Base-by-base conservation (phyloP, 2,797 vertebrate species). In the Xiphorhynchus erythropygius region DNA sequence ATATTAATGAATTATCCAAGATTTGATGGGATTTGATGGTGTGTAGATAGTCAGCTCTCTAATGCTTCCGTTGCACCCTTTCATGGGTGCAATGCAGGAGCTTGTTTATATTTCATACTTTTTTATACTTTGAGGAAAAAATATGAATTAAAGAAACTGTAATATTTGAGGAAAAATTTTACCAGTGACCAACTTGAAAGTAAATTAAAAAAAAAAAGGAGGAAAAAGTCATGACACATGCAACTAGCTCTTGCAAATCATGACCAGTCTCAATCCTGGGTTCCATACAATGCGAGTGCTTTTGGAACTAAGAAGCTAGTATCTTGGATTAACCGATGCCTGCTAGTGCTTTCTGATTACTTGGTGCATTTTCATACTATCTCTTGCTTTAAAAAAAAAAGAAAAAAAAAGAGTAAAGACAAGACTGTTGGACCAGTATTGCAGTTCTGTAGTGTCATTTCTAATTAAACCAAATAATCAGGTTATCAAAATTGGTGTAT, bases 81-180 rank as follows among this genome's bases (percentile, higher is more conserved):
- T 97, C 63, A 88, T 87, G 97, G 98, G 98, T 98, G 94, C 97
- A 94, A 86, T 91, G 83, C 94, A 94, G 98, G 98, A 98, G 98
- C 98, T 98, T 98, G 98, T 99, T 99, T 98, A 98, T 99, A 99
- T 99, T 99, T 99, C 98, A 98, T 99, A 98, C 98, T 97, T 98
- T 98, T 99, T 98, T 98, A 98, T 98, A 98, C 98, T 98, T 98
- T 98, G 98, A 98, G 98, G 97, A 97, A 96, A 65, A 98, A 98
- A 98, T 96, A 97, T 97, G 95, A 98, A 97, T 94, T 93, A 93
- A 95, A 94, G 63, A 97, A 97, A 96, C 84, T 96, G 87, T 98
- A 97, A 96, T 98, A 97, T 97, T 97, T 96, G 97, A 98, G 94
- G 95, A 85, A 96, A 97, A 96, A 89, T 75, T 5, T 83, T 95